These are phyloP conservation scores for Holotrichia oblita DNA, from an alignment of 1,140 invertebrate genomes.

Conservation along the genomic window DNA sequence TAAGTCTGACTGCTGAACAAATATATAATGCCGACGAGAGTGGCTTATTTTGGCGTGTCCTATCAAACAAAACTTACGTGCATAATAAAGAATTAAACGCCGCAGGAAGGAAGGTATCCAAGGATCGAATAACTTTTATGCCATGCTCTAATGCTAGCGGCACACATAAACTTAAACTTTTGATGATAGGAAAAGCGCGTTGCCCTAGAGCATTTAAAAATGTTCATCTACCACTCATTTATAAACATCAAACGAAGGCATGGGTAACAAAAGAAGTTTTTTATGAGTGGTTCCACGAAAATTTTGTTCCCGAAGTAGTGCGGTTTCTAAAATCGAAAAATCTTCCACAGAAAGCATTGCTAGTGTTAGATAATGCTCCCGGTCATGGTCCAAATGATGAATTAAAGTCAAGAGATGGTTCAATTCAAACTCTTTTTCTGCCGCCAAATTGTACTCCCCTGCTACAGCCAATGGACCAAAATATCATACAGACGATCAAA, in stretches of 20 bases:
- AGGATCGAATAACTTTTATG: constrained; percentile 59
- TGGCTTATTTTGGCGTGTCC: constrained; percentile 55
- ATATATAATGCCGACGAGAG: constrained; percentile 57
- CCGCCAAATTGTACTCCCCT: constrained; percentile 62
- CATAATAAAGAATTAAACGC: constrained; percentile 50
- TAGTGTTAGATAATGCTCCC: constrained; percentile 59
- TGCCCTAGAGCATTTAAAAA: constrained; percentile 12
- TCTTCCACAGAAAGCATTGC: constrained; percentile 58
- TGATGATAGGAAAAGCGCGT: constrained; percentile 21
- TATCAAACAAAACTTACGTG: constrained; percentile 54
- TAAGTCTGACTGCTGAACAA: constrained; percentile 50
- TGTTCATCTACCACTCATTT: not conserved
- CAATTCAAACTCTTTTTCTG: constrained; percentile 56
- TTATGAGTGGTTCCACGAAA: constrained; percentile 57
- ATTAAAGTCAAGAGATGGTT: not conserved
- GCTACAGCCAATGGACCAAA: constrained; percentile 64
- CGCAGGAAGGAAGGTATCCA: constrained; percentile 54
- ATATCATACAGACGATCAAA: constrained; percentile 42
- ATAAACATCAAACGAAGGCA: constrained; percentile 27
- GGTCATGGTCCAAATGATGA: constrained; percentile 43
- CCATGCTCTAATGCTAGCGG: constrained; percentile 59
- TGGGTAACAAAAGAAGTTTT: constrained; percentile 34
- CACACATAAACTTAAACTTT: constrained; percentile 54
- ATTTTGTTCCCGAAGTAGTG: constrained; percentile 56
- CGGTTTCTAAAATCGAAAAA: constrained; percentile 55